These are phyloP conservation scores for Florisuga fusca DNA, from an alignment of 2,797 vertebrate genomes.

Conservation along the genomic window DNA sequence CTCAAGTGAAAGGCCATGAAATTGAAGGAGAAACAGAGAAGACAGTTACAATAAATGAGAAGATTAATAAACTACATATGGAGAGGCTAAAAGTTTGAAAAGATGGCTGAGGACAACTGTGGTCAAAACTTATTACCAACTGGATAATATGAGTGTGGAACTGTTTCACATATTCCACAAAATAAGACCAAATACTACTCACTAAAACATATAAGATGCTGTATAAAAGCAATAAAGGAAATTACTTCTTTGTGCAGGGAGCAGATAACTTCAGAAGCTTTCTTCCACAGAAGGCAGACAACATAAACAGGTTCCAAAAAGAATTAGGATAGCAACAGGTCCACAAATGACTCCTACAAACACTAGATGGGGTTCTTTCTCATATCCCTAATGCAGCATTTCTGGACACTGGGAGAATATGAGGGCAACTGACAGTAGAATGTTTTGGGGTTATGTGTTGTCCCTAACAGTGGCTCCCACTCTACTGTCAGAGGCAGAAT, in stretches of 20 bases:
- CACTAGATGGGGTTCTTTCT: neutral
- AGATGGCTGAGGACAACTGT: neutral
- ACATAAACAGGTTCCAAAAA: neutral
- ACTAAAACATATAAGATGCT: neutral
- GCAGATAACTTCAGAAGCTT: neutral
- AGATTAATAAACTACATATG: neutral
- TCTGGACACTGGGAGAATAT: neutral
- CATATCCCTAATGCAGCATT: neutral
- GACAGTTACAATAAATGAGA: neutral
- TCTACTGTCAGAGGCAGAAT: neutral
- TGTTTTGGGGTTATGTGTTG: neutral
- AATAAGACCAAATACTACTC: neutral
- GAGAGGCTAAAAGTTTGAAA: neutral
- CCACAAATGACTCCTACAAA: neutral
- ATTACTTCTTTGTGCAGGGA: neutral
- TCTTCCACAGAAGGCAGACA: neutral
- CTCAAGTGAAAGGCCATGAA: neutral
- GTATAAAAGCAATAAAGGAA: neutral
- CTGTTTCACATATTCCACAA: neutral
- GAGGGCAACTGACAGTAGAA: neutral
- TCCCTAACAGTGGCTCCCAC: rapidly evolving
- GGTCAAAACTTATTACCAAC: neutral
- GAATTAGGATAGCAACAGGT: neutral
- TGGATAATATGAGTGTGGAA: neutral
- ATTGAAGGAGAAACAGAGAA: neutral